Base-by-base conservation (phyloP, 2,113 vertebrate genomes). In the Jaculus jaculus region DNA sequence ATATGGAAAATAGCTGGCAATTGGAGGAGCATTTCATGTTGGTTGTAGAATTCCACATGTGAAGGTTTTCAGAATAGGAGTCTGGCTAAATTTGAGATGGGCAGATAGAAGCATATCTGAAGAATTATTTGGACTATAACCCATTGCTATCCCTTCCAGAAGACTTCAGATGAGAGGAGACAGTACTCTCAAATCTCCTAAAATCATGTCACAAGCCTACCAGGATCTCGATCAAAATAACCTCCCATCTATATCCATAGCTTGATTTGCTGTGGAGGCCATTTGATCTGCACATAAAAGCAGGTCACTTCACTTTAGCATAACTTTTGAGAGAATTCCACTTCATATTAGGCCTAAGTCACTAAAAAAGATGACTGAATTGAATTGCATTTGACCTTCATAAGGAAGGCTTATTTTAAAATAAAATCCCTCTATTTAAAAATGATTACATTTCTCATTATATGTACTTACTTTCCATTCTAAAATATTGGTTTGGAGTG, bases 401-500 rank as follows among this genome's bases (percentile, higher is more conserved):
- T 88, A 89, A 95, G 37, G 17, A 86, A 85, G 89, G 28, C 4
- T 58, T 77, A 74, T 84, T 95, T 95, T 47, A 89, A 82, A 92
- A 63, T 86, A 87, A 83, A 81, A 91, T 51, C 54, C 69, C 68
- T 72, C 73, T 20, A 16, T 71, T 92, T 87, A 54, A n/a, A 90
- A 90, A n/a, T 87, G 26, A 83, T 91, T 94, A 37, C 30, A 86
- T 77, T 75, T 94, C 83, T 94, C 75, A 81, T 88, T 81, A n/a
- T 60, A 73, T 83, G 32, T 94, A 34, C 91, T 87, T 84, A 82
- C 83, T 94, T 90, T 86, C 5, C 78, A 66, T 89, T 92, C 80
- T 74, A 91, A 95, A 81, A 69, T 91, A 84, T 42, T 89, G 47
- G 28, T 83, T 94, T 94, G 60, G 58, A 61, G 20, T 87, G 10